Percentiles rank a stretch among this genome's conserved stretches.
These are phyloP conservation scores for Acridotheres tristis DNA, from an alignment of 2,797 vertebrate genomes.

Conservation along the genomic window DNA sequence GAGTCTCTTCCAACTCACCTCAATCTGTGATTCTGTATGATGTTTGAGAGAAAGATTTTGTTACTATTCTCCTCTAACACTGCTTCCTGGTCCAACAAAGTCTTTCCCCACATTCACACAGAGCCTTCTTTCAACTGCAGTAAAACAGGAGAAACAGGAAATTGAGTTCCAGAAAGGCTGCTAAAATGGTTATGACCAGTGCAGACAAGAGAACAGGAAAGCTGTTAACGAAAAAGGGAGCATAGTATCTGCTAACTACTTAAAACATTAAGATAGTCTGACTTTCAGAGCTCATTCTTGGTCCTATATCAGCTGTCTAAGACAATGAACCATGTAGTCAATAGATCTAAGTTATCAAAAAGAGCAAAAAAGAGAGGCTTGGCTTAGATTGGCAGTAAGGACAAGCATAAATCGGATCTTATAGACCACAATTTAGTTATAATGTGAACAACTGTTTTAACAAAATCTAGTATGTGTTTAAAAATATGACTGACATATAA, in stretches of 20 bases:
- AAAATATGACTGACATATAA: not conserved
- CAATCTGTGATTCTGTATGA: not conserved
- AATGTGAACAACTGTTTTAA: not conserved
- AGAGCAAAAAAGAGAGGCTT: not conserved
- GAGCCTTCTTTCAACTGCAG: not conserved
- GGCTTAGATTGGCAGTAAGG: not conserved
- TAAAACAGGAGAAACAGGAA: not conserved
- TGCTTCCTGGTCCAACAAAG: not conserved
- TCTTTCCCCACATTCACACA: rapidly evolving
- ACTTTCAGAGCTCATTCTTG: not conserved
- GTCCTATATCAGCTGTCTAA: not conserved
- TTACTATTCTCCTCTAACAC: not conserved
- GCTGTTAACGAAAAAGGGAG: not conserved
- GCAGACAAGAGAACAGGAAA: not conserved
- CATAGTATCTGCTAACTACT: not conserved
- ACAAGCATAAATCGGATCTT: not conserved
- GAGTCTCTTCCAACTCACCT: not conserved
- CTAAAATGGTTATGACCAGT: not conserved
- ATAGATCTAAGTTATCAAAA: not conserved
- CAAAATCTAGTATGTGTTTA: not conserved
- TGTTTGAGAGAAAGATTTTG: not conserved
- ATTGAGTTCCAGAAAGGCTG: not conserved
- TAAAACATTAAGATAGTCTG: not conserved
- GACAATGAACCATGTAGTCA: not conserved
- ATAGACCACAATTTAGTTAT: not conserved